A percentile compares a stretch with the other conserved stretches of the same genome.
phyloP scores from a whole-genome alignment of 1,140 invertebrate genomes.

The Drosophila kurseongensis region DNA sequence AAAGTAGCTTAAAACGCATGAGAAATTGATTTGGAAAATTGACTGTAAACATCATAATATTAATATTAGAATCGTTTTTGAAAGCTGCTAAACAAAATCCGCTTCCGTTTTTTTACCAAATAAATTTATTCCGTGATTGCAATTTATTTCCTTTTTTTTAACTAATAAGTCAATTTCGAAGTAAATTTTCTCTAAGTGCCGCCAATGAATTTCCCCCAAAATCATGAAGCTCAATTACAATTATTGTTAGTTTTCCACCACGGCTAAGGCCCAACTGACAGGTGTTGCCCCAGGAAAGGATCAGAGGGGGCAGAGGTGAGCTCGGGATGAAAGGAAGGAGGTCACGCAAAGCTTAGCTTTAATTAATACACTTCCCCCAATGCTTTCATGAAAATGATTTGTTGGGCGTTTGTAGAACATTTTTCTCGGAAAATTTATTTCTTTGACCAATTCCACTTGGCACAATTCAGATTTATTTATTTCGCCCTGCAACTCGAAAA shows the following conservation, averaged over 20 bases:
- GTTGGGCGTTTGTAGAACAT: slow-evolving; percentile 8
- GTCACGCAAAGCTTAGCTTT: slow-evolving; percentile 50
- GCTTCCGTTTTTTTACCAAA: no score
- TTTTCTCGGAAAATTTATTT: slow-evolving; percentile 35
- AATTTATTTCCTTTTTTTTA: no score
- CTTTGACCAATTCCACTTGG: slow-evolving; percentile 16
- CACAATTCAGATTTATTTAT: slow-evolving; percentile 33
- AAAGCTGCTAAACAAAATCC: no score
- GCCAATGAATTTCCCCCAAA: not conserved
- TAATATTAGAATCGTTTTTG: no score
- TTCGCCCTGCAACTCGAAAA: not conserved
- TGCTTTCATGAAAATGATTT: slow-evolving; percentile 21
- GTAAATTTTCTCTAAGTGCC: slow-evolving; percentile 7
- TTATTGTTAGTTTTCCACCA: slow-evolving; percentile 64
- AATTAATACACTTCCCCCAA: slow-evolving; percentile 59
- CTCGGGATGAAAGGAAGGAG: slow-evolving; percentile 7
- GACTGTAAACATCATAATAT: not conserved
- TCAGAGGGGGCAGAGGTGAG: not conserved
- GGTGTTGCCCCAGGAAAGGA: slow-evolving; percentile 34
- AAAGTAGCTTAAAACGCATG: no score
- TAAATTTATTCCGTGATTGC: not conserved
- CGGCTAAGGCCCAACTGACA: slow-evolving; percentile 56
- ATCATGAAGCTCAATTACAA: slow-evolving; percentile 66
- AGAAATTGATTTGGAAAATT: no score
- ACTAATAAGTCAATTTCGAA: no score